These are phyloP conservation scores for Sebastes itinus DNA, from an alignment of 2,797 vertebrate species.

Conservation along the genomic window DNA sequence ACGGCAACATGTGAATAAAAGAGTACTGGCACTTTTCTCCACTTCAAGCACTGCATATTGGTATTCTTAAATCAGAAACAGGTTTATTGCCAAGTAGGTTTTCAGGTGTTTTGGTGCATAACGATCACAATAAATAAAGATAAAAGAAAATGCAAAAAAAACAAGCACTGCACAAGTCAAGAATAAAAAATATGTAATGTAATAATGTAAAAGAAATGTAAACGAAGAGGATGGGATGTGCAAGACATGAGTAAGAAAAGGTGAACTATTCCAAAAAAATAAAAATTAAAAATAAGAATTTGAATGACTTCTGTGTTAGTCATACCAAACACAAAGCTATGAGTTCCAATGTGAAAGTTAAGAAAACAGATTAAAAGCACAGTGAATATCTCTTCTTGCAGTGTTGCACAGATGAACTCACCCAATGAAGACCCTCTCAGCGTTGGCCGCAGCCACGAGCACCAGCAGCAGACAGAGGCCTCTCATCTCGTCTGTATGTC, in stretches of 20 bases:
- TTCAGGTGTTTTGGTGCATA: neutral
- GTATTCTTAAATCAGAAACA: neutral
- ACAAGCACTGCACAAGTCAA: neutral
- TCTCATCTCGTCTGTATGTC: conserved; percentile 56
- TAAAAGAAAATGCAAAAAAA: neutral
- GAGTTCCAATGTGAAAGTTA: neutral
- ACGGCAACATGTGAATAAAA: too few relatives aligned
- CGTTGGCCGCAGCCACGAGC: conserved; percentile 61
- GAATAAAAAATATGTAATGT: neutral
- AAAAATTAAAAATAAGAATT: neutral
- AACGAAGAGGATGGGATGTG: neutral
- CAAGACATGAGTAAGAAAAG: neutral
- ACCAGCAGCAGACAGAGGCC: conserved; percentile 60
- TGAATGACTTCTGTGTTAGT: neutral
- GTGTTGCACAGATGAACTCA: conserved; percentile 43
- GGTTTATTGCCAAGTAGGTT: neutral
- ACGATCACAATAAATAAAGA: neutral
- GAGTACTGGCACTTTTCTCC: too few relatives aligned
- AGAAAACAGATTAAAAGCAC: neutral
- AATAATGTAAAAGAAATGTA: neutral
- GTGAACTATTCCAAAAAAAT: neutral
- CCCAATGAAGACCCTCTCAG: conserved; percentile 71
- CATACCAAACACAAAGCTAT: neutral
- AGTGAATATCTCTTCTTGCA: neutral
- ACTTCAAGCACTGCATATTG: neutral